Percentiles rank a stretch among this genome's conserved stretches.
phyloP scores from a whole-genome alignment of 23 tunicate genomes.

The Styela clava region DNA sequence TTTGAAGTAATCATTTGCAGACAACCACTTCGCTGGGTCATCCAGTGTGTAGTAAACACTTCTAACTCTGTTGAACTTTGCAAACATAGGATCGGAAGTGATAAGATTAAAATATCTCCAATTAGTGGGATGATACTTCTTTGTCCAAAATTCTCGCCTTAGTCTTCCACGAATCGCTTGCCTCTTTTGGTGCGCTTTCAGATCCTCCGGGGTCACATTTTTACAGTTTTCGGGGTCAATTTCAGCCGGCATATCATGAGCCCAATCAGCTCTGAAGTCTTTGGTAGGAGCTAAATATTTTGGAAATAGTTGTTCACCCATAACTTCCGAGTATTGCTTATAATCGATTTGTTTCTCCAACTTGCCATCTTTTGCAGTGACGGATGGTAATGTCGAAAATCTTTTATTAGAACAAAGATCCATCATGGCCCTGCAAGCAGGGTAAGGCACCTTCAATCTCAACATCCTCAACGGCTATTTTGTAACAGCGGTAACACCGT shows the following conservation, averaged over 20 bases:
- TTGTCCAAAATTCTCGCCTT: constrained; percentile 70
- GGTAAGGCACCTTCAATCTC: too few species aligned
- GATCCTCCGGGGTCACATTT: constrained; percentile 47
- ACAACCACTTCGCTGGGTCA: not conserved
- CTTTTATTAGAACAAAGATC: too few species aligned
- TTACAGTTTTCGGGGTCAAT: constrained; percentile 88
- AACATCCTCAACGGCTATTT: too few species aligned
- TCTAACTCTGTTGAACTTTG: constrained; percentile 4
- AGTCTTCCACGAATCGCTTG: constrained; percentile 61
- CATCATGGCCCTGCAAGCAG: too few species aligned
- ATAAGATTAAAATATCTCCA: constrained; percentile 37
- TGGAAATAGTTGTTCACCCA: constrained; percentile 15
- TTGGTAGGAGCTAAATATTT: constrained; percentile 33
- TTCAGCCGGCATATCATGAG: constrained; percentile 48
- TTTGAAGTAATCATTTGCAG: not conserved
- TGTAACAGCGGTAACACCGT: too few species aligned
- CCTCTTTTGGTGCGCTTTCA: constrained; percentile 65
- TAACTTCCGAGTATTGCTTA: not conserved
- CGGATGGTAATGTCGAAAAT: too few species aligned
- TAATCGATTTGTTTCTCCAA: not conserved
- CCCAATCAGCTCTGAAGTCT: constrained; percentile 34
- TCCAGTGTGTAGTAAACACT: constrained; percentile 15
- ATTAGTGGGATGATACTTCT: constrained; percentile 64
- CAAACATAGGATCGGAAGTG: constrained; percentile 36
- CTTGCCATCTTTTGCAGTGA: not conserved